Conservation (phyloP, 2,888 invertebrate species). For the Pilophorus perplexus region DNA sequence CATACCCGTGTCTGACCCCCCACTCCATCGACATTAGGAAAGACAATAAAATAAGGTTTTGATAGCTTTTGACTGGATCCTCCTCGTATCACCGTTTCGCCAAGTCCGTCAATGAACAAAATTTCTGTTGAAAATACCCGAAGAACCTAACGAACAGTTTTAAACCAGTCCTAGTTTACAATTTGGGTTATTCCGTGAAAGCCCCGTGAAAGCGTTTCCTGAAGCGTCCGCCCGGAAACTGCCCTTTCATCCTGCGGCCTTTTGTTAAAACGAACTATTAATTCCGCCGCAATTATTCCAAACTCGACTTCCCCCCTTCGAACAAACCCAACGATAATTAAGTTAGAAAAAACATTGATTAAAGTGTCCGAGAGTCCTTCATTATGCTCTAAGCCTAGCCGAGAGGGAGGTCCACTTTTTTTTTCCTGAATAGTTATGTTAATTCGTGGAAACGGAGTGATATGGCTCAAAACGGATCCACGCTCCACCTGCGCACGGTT, state of each 20-base stretch:
- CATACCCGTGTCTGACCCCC: no score
- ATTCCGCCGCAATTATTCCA: background rate
- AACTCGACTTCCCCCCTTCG: background rate
- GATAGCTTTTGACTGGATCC: no score
- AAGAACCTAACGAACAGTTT: no score
- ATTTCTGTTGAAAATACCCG: no score
- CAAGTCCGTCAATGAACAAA: no score
- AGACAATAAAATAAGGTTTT: no score
- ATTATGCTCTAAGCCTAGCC: constrained; percentile 3
- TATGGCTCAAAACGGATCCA: constrained; percentile 8
- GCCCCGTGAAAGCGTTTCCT: no score
- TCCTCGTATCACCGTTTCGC: no score
- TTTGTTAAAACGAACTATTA: background rate
- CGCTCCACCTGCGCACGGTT: constrained; percentile 19
- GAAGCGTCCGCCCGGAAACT: no score
- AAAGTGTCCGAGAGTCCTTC: background rate
- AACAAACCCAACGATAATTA: constrained; percentile 18
- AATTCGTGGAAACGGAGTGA: constrained; percentile 1
- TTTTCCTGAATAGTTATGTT: constrained; percentile 19
- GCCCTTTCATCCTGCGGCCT: background rate
- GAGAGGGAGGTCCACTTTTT: background rate
- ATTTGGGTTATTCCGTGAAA: no score
- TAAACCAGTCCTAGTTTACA: no score
- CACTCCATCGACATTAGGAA: no score
- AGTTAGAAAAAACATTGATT: constrained; percentile 24